phyloP scores from a whole-genome alignment of 2,113 vertebrate species.

The Cervus canadensis region DNA sequence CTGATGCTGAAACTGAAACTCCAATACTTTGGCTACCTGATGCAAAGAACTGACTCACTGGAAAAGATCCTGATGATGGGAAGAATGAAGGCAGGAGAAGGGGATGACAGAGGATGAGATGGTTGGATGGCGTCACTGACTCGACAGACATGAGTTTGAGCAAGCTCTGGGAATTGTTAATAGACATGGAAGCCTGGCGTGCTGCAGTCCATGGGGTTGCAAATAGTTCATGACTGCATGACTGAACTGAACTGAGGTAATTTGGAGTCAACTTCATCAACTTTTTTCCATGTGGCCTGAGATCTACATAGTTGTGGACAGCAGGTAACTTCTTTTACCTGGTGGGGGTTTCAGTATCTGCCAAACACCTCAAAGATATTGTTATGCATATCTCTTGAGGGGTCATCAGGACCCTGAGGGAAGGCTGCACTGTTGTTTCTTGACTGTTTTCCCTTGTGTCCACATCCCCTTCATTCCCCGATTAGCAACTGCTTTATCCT shows the following conservation, averaged over 20 bases:
- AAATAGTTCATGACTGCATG: not conserved
- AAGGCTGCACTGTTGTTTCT: not conserved
- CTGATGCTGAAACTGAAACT: not conserved
- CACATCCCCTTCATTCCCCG: not conserved
- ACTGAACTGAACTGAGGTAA: not conserved
- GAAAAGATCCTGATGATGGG: not conserved
- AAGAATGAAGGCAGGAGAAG: not conserved
- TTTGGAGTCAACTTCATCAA: not conserved
- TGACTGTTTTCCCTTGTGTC: not conserved
- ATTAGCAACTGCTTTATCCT: not conserved
- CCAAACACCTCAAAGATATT: not conserved
- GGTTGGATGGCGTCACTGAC: not conserved
- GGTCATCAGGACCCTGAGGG: not conserved
- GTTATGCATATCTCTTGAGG: not conserved
- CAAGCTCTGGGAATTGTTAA: not conserved
- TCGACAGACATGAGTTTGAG: not conserved
- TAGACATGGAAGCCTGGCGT: not conserved
- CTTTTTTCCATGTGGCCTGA: not conserved
- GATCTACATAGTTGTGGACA: not conserved
- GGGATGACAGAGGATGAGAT: not conserved
- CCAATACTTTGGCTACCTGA: not conserved
- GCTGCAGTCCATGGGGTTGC: not conserved
- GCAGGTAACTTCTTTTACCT: not conserved
- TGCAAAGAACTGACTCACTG: not conserved
- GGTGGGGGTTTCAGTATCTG: not conserved